Evolutionary conservation across 2,888 invertebrate genomes (phyloP), one percentile per base, ranked within the genome.

Genomic region (Dolichomitus sp.): DNA sequence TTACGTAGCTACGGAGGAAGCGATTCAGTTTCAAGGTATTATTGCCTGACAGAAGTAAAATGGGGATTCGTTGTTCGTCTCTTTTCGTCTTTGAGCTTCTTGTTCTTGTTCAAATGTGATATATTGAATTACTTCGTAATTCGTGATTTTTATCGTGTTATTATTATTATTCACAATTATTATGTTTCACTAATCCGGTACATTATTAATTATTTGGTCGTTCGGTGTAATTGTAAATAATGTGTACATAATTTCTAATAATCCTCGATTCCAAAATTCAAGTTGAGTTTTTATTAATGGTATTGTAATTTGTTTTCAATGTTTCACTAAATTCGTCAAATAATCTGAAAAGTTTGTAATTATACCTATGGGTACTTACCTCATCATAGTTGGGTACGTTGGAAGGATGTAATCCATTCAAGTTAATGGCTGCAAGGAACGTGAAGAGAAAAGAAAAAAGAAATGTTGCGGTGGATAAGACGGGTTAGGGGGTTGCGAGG

Each of bases 371-470:
- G 42, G 14, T 54, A 59, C 82, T 79, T 79, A 83, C 75, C 75
- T 72, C 75, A 52, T 83, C 42, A 72, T 59, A 68, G 73, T 37
- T 37, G 33, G 54, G 19, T 37, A 48, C 40, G 40, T 54, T 65
- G 63, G 45, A 48, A 19, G 79, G 66, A 79, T 79, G 65, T 78
- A 79, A 83, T 79, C 61, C 79, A 76, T 75, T 79, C 70, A 52
- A 66, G 75, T 79, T 83, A 83, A 83, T 79, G 78, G 54, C 65
- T 74, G 69, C 54, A 50, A 70, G 78, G 57, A 82, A 75, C 79
- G 78, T 73, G 52, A 50, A 50, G 79, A 59, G 65, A 79, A 81
- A 82, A 74, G 14, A 82, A 78, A 65, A 82, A 74, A 19, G 72
- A 57, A 57, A 33, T 27, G 63, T 42, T 57, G 65, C 70, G 73